Evolutionary conservation across 2,113 vertebrate genomes (phyloP), one percentile per base, ranked within the genome.

Genomic region (Phylloscopus trochilus): DNA sequence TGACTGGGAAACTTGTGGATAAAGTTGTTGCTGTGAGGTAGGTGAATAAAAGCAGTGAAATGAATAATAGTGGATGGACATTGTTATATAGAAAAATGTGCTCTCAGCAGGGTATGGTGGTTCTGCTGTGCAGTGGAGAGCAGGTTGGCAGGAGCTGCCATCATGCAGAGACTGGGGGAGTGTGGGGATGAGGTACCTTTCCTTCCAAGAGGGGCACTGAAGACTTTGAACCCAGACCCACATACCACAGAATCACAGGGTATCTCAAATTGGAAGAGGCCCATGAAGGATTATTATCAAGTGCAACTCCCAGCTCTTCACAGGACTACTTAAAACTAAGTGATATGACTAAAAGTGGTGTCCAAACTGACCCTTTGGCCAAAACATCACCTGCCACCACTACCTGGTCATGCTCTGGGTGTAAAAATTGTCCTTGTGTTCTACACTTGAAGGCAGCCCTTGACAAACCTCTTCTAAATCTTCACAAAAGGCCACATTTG

Each of bases 21-120:
- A 98, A 98, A 96, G 97, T 99, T 84, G 95, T 99, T 87, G 93
- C 98, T 69, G 98, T 99, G 87, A 98, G 98, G 99, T 99, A 97
- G 52, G 85, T 96, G 69, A 80, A 82, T 39, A 63, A 92, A 80
- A 73, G 2, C 19, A 56, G 16, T n/a, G 43, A 76, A 22, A 63
- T 27, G 1, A 73, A 19, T 72, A 49, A 44, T 46, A 47, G 3
- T 17, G 23, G 11, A 44, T 60, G 69, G 58, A 19, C 7, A 2
- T 4, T 20, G 21, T 3, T 56, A 18, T 15, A 1, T 26, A 5
- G 33, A 70, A 43, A 78, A 88, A 67, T 7, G 18, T 59, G 13
- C 28, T 53, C 26, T 55, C 49, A 33, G 18, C 41, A 77, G 33
- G 33, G 3, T 35, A 12, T 15, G 37, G 68, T 58, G 30, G 35